Evolutionary conservation across 2,113 vertebrate genomes (phyloP).

Genomic region (Rousettus leschenaultii): DNA sequence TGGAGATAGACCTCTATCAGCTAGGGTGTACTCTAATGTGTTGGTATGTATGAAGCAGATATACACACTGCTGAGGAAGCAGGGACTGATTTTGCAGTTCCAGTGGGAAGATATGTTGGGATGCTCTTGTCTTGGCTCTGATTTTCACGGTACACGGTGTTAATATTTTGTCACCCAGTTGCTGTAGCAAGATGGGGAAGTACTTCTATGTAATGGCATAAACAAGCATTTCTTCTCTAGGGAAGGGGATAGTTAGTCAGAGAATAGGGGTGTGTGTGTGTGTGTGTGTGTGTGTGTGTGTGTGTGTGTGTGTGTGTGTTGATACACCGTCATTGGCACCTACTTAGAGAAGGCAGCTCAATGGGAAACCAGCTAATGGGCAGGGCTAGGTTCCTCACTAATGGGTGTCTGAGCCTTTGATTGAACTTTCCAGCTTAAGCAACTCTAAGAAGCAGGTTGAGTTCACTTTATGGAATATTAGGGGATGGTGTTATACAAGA

Average conservation of each 20-base stretch:
- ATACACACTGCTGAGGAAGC: not conserved
- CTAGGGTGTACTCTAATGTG: not conserved
- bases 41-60: not conserved
- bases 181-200: slow-evolving; percentile 88
- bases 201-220: slow-evolving; percentile 82
- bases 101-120: slow-evolving; percentile 78
- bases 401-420: slow-evolving; percentile 32
- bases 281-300: not conserved
- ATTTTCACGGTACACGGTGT: slow-evolving; percentile 82
- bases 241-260: slow-evolving; percentile 76
- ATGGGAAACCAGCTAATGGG: slow-evolving; percentile 81
- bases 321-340: slow-evolving; percentile 80
- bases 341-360: slow-evolving; percentile 80
- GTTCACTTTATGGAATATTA: slow-evolving; percentile 27
- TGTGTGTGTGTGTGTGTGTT: slow-evolving; percentile 72
- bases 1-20: not conserved
- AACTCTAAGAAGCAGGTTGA: slow-evolving; percentile 49
- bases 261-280: not conserved
- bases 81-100: slow-evolving; percentile 53
- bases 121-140: slow-evolving; percentile 77
- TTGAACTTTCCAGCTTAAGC: slow-evolving; percentile 28
- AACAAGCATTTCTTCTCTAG: slow-evolving; percentile 72
- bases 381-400: slow-evolving; percentile 77
- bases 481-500: slow-evolving; percentile 55
- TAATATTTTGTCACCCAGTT: slow-evolving; percentile 80